These are phyloP conservation scores for Embidobia sp. DNA, from an alignment of 2,888 invertebrate genomes.

Conservation along the genomic window DNA sequence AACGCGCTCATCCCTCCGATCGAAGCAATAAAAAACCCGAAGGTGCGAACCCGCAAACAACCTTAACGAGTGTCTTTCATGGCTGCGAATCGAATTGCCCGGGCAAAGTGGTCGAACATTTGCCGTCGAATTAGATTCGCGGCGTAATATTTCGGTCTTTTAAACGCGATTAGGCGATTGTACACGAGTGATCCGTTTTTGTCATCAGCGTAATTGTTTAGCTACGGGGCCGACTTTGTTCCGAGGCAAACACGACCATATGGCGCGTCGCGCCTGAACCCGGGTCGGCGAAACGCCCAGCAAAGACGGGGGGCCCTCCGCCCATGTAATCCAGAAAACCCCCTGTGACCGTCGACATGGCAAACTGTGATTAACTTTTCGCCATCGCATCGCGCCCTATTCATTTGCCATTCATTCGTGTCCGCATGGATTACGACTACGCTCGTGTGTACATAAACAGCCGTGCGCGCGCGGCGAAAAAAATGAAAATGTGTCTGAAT, in stretches of 20 bases:
- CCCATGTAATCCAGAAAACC: constrained; percentile 81
- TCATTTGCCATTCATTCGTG: constrained; percentile 81
- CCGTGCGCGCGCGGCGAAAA: neutral
- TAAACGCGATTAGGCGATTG: constrained; percentile 55
- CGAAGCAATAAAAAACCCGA: too few relatives aligned
- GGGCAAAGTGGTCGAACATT: too few relatives aligned
- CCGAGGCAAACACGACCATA: constrained; percentile 79
- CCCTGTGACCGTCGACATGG: constrained; percentile 75
- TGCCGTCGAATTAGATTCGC: neutral
- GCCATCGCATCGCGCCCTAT: constrained; percentile 78
- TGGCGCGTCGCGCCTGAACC: constrained; percentile 69
- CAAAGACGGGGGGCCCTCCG: constrained; percentile 66
- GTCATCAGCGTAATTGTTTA: constrained; percentile 77
- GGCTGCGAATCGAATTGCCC: constrained; percentile 17
- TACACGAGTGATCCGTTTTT: constrained; percentile 64
- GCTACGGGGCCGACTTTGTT: constrained; percentile 67
- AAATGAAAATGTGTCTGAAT: constrained; percentile 58
- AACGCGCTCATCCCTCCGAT: too few relatives aligned
- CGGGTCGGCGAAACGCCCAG: constrained; percentile 64
- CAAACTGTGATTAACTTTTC: constrained; percentile 82
- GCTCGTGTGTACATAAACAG: constrained; percentile 45
- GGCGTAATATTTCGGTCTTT: constrained; percentile 24
- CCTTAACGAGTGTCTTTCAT: constrained; percentile 29
- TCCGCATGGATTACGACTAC: constrained; percentile 78
- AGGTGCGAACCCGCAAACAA: neutral